Percentiles rank a stretch among this genome's conserved stretches.
These are phyloP conservation scores for Petaurus breviceps DNA, from an alignment of 2,113 vertebrate species.

Conservation along the genomic window DNA sequence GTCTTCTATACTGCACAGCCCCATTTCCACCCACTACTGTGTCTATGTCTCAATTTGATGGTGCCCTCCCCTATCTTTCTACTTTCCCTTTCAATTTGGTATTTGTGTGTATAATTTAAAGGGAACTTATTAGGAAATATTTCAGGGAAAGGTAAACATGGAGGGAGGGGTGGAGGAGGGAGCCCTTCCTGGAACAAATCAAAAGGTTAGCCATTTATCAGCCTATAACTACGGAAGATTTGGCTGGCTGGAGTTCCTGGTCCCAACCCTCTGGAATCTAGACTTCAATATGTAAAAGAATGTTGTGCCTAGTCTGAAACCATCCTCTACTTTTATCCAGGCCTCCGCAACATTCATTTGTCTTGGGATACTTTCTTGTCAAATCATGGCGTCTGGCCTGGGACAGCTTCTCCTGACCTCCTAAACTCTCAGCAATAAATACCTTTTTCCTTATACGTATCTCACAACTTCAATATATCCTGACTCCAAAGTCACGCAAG, in stretches of 20 bases:
- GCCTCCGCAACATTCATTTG: not conserved
- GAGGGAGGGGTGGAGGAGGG: no score
- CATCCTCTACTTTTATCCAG: not conserved
- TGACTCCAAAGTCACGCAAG: not conserved
- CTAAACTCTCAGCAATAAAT: not conserved
- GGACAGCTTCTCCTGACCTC: not conserved
- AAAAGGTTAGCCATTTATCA: no score
- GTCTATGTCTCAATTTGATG: not conserved
- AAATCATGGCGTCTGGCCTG: not conserved
- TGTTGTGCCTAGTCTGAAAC: no score
- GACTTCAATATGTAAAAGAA: no score
- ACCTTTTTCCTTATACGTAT: not conserved
- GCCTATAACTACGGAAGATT: not conserved
- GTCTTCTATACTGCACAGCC: not conserved
- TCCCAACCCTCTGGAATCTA: no score
- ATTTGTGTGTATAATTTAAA: not conserved
- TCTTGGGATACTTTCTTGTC: not conserved
- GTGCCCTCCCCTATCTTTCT: not conserved
- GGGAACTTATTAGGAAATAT: not conserved
- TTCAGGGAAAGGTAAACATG: no score
- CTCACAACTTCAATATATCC: not conserved
- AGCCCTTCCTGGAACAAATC: no score
- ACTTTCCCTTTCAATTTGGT: not conserved
- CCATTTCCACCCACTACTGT: not conserved
- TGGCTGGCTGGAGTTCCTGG: not conserved